These are phyloP conservation scores for Pollenia labialis DNA, from an alignment of 2,888 invertebrate genomes.

Conservation along the genomic window DNA sequence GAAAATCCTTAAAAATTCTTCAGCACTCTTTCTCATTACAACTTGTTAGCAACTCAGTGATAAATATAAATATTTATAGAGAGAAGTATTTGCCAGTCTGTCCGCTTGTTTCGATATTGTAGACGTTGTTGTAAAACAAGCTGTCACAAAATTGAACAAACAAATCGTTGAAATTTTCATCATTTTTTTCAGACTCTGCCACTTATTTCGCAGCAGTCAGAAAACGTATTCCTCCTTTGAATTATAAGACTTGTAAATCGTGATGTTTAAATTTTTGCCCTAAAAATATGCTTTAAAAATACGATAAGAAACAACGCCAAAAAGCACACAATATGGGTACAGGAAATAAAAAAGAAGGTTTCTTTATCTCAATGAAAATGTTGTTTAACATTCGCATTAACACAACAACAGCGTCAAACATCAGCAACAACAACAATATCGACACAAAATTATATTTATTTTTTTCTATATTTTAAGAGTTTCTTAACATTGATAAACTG, in stretches of 20 bases:
- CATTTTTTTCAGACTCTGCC: slow-evolving; percentile 3
- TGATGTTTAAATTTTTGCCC: slow-evolving; percentile 5
- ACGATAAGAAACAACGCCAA: slow-evolving; percentile 4
- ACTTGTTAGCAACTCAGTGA: not conserved
- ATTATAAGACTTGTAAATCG: slow-evolving; percentile 2
- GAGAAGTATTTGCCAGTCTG: not conserved
- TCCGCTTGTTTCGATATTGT: not conserved
- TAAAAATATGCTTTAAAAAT: slow-evolving; percentile 28
- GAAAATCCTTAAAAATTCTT: slow-evolving; percentile 13
- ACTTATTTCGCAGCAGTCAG: slow-evolving; percentile 8
- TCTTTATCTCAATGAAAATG: slow-evolving; percentile 42
- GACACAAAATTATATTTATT: slow-evolving; percentile 17
- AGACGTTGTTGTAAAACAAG: slow-evolving; percentile 54
- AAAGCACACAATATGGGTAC: not conserved
- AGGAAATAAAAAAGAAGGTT: slow-evolving; percentile 35
- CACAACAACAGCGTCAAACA: not conserved
- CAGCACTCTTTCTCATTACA: slow-evolving; percentile 5
- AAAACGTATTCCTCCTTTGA: slow-evolving; percentile 7
- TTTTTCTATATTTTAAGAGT: slow-evolving; percentile 36
- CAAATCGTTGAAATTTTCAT: slow-evolving; percentile 58
- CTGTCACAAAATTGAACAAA: slow-evolving; percentile 64
- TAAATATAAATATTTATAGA: not conserved
- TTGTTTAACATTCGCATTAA: slow-evolving; percentile 22
- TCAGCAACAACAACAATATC: not conserved
- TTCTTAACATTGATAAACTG: not conserved